Base-by-base conservation (phyloP, 2,888 invertebrate genomes). In the Odiellus spinosus region DNA sequence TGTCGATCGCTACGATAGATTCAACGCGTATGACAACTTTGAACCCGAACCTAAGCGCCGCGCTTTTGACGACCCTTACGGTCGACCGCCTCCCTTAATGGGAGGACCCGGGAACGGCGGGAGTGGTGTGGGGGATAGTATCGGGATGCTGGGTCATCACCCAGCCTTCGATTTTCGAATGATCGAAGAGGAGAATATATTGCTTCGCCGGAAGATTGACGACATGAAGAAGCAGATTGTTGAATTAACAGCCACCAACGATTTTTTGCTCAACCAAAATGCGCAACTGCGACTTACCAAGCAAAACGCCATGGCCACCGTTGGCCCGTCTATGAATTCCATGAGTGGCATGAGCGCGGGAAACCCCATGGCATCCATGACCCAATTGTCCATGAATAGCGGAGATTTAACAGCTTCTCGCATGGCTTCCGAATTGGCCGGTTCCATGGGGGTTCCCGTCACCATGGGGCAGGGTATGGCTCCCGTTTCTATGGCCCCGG, bases 221-320 rank as follows among this genome's bases (percentile, higher is more conserved):
- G 78, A 78, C 57, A 63, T 80, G 48, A 78, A 79, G 61, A 76
- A 77, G 59, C 76, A 78, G 64, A 76, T 80, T n/a, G 73, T 74
- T 20, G 80, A 81, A 61, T 64, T 82, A 52, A 77, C 78, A 20
- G 80, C 81, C 2, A 79, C 81, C 8, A 83, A 83, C 63, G 81
- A 82, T 61, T 81, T 82, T 62, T 69, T 83, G 11, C 64, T 82
- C 53, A 80, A 80, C 58, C 81, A 82, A 65, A 82, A 82, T 64
- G 80, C 81, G 19, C 76, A 77, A 53, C 65, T 80, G 50, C 70
- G 82, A 26, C 69, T 78, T 52, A 73, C 73, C 12, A 73, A 72
- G 48, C 74, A 75, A 54, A 53, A 50, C 14, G 21, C 49, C 21
- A 50, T 53, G 2, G 50, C 51, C 4, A 50, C 53, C 4, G 48